These are phyloP conservation scores for Tokudaia tokunoshimensis DNA, from an alignment of 2,797 vertebrate genomes.

Conservation along the genomic window DNA sequence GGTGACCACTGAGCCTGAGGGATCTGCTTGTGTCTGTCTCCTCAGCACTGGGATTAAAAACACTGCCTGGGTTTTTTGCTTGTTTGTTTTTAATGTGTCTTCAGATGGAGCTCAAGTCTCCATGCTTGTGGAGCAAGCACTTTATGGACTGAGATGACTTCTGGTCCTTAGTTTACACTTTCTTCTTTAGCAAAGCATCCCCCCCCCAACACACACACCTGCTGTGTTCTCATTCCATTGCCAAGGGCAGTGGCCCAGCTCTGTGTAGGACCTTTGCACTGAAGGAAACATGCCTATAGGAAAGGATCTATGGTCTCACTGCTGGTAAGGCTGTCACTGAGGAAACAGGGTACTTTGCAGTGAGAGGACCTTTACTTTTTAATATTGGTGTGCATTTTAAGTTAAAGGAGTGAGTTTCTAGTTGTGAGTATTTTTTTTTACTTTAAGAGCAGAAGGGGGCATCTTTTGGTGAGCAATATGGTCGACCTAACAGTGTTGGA, in stretches of 20 bases:
- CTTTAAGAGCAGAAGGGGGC: background rate
- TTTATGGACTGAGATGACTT: background rate
- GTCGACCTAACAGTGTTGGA: background rate
- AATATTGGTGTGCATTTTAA: conserved; percentile 4
- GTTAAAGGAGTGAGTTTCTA: conserved; percentile 8
- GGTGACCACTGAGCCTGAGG: background rate
- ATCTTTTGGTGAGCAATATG: background rate
- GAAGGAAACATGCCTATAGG: background rate
- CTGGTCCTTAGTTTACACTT: background rate
- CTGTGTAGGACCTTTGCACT: background rate
- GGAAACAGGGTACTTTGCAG: background rate
- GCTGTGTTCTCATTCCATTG: background rate
- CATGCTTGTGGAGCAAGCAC: background rate
- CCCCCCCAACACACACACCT: background rate
- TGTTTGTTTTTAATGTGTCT: background rate
- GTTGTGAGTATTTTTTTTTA: background rate
- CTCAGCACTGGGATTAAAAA: background rate
- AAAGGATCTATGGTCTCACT: background rate
- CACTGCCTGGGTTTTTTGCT: background rate
- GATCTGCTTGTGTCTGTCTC: background rate
- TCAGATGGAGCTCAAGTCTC: background rate
- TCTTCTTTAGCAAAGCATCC: background rate
- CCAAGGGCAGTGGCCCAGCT: background rate
- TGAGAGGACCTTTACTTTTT: conserved; percentile 24
- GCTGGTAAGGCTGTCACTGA: background rate